A percentile compares a stretch with the other conserved stretches of the same genome.
Evolutionary conservation across 2,797 vertebrate species (phyloP).

Genomic region (Anniella stebbinsi): DNA sequence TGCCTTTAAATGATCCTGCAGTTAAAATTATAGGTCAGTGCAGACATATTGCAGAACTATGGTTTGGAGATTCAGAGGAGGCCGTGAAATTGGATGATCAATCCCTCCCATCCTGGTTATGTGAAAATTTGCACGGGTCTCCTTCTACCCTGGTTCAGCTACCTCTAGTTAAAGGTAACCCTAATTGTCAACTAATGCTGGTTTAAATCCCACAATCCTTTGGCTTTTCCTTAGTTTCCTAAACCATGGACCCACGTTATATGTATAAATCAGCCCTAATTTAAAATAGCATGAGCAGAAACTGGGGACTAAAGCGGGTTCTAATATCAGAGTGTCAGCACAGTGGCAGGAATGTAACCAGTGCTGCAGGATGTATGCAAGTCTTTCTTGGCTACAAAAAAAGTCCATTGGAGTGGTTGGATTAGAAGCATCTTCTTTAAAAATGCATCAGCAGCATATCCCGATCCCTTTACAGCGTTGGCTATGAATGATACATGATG

Average conservation of each 20-base stretch:
- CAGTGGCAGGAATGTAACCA: conserved; percentile 2
- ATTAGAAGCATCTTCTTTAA: accelerated
- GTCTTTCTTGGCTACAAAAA: background rate
- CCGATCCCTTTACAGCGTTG: background rate
- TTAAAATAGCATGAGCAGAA: conserved; percentile 5
- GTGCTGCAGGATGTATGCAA: background rate
- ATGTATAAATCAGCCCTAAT: background rate
- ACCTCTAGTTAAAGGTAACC: background rate
- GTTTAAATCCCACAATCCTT: background rate
- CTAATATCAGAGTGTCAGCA: conserved; percentile 14
- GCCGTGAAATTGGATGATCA: background rate
- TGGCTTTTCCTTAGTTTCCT: background rate
- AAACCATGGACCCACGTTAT: background rate
- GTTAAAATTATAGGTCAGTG: conserved; percentile 7
- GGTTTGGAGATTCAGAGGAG: background rate
- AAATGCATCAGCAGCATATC: background rate
- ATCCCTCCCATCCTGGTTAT: background rate
- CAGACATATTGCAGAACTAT: background rate
- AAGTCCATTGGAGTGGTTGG: background rate
- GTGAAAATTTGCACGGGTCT: background rate
- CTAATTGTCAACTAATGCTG: background rate
- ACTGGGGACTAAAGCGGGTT: background rate
- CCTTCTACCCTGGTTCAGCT: background rate
- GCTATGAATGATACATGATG: background rate
- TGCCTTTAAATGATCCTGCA: conserved; percentile 30